These are phyloP conservation scores for Cynodonichthys magdalenae DNA, from an alignment of 2,797 vertebrate genomes.

Conservation along the genomic window DNA sequence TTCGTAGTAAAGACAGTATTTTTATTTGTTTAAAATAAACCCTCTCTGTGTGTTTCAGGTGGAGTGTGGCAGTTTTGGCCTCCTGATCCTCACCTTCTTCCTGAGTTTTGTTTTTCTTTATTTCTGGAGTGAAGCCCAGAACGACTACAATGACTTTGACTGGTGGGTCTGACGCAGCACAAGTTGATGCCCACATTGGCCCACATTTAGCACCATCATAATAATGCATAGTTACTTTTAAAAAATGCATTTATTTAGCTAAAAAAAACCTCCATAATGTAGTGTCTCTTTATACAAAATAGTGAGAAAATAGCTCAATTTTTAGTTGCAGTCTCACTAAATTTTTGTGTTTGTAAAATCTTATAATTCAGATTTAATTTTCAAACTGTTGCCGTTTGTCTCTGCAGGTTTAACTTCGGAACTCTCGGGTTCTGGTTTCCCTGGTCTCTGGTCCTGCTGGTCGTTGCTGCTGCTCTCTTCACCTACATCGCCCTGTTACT, in stretches of 20 bases:
- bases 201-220: too few relatives aligned
- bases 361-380: neutral
- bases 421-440: slow-evolving; percentile 89
- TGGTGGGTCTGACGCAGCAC: slow-evolving; percentile 79
- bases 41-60: slow-evolving; percentile 64
- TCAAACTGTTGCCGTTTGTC: neutral
- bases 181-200: neutral
- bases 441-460: slow-evolving; percentile 88
- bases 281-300: too few relatives aligned
- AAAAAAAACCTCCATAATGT: too few relatives aligned
- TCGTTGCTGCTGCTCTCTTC: slow-evolving; percentile 79
- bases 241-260: too few relatives aligned
- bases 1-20: neutral
- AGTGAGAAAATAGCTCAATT: too few relatives aligned
- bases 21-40: neutral
- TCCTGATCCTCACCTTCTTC: slow-evolving; percentile 85
- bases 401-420: slow-evolving; percentile 85
- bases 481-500: slow-evolving; percentile 84
- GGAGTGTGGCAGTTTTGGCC: slow-evolving; percentile 84
- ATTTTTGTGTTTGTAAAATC: too few relatives aligned
- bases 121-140: slow-evolving; percentile 89
- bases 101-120: slow-evolving; percentile 87
- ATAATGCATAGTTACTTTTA: too few relatives aligned
- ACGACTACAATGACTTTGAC: slow-evolving; percentile 92
- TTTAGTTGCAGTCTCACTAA: too few relatives aligned